phyloP scores from a whole-genome alignment of 2,113 vertebrate genomes.

The Dromaius novaehollandiae region DNA sequence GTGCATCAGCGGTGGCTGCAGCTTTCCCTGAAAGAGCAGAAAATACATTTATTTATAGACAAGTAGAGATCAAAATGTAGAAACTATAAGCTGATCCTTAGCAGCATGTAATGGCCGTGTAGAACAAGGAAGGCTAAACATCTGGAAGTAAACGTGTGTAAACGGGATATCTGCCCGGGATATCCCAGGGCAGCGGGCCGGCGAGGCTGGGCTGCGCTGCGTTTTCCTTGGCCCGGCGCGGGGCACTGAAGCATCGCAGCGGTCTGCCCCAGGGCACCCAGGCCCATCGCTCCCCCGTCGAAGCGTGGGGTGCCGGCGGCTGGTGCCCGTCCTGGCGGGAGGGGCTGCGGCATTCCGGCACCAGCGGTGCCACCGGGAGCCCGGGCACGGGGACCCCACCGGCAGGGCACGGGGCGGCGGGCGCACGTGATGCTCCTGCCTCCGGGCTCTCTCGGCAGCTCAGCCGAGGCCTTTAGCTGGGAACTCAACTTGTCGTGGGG shows the following conservation, averaged over 20 bases:
- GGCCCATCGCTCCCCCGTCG: too few species aligned
- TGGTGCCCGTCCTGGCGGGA: not conserved
- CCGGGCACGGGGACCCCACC: accelerated
- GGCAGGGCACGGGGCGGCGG: not conserved
- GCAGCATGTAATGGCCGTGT: not conserved
- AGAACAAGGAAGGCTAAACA: slow-evolving; percentile 19
- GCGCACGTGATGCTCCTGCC: not conserved
- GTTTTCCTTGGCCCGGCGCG: too few species aligned
- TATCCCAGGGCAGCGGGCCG: too few species aligned
- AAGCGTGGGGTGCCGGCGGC: too few species aligned
- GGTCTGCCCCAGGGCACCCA: accelerated
- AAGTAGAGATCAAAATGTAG: not conserved
- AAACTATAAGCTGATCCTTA: not conserved
- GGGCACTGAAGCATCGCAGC: too few species aligned
- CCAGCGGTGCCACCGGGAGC: accelerated
- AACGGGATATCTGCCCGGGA: not conserved
- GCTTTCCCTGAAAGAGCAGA: not conserved
- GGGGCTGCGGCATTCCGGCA: not conserved
- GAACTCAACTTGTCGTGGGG: accelerated
- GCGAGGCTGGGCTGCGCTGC: too few species aligned
- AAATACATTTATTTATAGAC: not conserved
- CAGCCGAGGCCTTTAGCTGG: not conserved
- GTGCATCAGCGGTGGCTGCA: not conserved
- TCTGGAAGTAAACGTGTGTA: slow-evolving; percentile 11
- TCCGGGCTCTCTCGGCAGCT: not conserved